These are phyloP conservation scores for Lemur catta DNA, from an alignment of 2,797 vertebrate species.

Conservation along the genomic window DNA sequence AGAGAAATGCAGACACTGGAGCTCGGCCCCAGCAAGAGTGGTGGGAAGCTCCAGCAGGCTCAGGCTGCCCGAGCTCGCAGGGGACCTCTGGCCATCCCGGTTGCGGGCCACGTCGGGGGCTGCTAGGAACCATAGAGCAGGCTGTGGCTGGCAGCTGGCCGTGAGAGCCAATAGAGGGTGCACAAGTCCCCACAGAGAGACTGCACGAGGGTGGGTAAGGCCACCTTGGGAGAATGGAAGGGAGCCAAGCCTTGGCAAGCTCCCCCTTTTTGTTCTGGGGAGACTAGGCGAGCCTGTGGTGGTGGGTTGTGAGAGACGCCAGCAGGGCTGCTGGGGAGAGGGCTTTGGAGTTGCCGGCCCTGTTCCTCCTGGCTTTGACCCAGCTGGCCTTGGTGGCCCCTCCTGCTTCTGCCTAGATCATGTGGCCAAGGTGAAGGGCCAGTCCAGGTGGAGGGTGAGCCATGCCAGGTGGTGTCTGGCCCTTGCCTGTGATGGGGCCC, in stretches of 20 bases:
- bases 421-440: background rate
- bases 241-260: background rate
- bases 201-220: no score
- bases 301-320: accelerated
- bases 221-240: background rate
- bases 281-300: background rate
- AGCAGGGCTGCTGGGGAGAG: background rate
- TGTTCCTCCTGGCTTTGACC: background rate
- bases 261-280: background rate
- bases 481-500: background rate
- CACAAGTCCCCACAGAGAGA: background rate
- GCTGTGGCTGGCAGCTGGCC: background rate
- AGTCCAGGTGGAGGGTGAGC: background rate
- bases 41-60: background rate
- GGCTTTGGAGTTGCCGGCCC: background rate
- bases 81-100: background rate
- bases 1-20: background rate
- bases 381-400: no score
- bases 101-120: accelerated
- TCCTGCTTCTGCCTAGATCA: background rate
- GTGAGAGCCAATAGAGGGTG: background rate
- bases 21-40: background rate
- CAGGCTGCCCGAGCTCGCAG: background rate
- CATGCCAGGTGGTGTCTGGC: background rate
- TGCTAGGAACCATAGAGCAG: background rate